Evolutionary conservation across 1,140 invertebrate genomes (phyloP), one percentile per base, ranked within the genome.

Genomic region (Heliconius eleuchia): DNA sequence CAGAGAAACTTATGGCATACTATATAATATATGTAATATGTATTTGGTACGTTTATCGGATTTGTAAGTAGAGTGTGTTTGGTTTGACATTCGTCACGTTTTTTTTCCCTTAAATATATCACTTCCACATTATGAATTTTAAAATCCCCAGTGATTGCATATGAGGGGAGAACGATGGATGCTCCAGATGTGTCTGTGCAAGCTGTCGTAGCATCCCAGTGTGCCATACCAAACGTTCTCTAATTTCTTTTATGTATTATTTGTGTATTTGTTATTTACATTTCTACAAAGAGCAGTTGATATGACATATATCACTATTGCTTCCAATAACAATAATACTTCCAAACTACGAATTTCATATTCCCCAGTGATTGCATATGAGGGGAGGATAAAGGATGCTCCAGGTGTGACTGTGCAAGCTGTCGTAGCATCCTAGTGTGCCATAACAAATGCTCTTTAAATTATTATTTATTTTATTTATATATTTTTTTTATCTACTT

Each of bases 341-440:
- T 60, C 55, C n/a, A 60, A 3, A n/a, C n/a, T 16, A 30, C 27
- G 3, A 66, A 46, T 46, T 30, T 66, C 3, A 66, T 9, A 42
- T 30, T 76, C 66, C 74, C 74, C 74, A 70, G 19, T 76, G 74
- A 76, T 76, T 76, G 37, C 16, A 76, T 76, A 70, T 76, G 74
- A 70, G 60, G 74, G 74, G 66, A 76, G 1, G 30, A 66, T 0
- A 13, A 30, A 5, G 60, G n/a, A 70, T 76, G 74, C 74, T 76
- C 74, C 74, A 76, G 74, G 0, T 66, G 60, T 66, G 60, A 30
- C 60, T 66, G 9, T 66, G 23, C 60, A 66, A 13, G 60, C 27
- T 66, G 60, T 66, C 9, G 60, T 30, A 66, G 60, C 60, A 66
- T 66, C 60, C 60, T 13, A n/a, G 60, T 66, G 27, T 66, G 60